Percentiles rank a stretch among this genome's conserved stretches.
Evolutionary conservation across 2,113 vertebrate species (phyloP).

Genomic region (Prionailurus viverrinus): DNA sequence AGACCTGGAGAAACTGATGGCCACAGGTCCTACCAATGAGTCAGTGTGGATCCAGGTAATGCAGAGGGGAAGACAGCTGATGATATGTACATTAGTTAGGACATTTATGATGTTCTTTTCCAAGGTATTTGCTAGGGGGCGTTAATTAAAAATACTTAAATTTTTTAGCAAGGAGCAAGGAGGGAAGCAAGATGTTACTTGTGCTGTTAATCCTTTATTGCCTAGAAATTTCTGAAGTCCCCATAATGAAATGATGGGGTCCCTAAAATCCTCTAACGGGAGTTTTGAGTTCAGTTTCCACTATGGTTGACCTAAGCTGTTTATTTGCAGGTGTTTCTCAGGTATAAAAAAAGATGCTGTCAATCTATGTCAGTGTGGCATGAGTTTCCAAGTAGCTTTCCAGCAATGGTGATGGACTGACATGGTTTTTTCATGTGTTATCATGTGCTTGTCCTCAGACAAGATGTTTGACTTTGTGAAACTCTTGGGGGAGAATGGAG

Average conservation of each 20-base stretch:
- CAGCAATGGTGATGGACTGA: not conserved
- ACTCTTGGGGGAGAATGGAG: not conserved
- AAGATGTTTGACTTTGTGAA: not conserved
- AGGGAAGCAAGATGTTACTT: not conserved
- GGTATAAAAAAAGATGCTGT: not conserved
- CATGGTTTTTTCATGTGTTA: not conserved
- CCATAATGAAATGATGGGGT: not conserved
- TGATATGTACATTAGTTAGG: fast-evolving
- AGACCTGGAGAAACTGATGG: constrained; percentile 96
- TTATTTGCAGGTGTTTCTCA: not conserved
- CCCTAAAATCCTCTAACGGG: not conserved
- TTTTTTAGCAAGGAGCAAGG: not conserved
- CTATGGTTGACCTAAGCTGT: not conserved
- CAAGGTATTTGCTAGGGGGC: not conserved
- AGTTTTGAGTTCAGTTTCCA: not conserved
- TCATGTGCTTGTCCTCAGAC: not conserved
- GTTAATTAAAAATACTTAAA: not conserved
- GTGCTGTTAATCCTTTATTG: not conserved
- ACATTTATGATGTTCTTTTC: not conserved
- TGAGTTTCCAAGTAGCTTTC: not conserved
- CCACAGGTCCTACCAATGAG: constrained; percentile 94
- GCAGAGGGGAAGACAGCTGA: not conserved
- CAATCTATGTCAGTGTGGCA: not conserved
- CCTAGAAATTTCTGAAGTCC: not conserved
- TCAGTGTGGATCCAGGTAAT: constrained; percentile 96